phyloP scores from a whole-genome alignment of 2,113 vertebrate genomes.

The Channa maculata region DNA sequence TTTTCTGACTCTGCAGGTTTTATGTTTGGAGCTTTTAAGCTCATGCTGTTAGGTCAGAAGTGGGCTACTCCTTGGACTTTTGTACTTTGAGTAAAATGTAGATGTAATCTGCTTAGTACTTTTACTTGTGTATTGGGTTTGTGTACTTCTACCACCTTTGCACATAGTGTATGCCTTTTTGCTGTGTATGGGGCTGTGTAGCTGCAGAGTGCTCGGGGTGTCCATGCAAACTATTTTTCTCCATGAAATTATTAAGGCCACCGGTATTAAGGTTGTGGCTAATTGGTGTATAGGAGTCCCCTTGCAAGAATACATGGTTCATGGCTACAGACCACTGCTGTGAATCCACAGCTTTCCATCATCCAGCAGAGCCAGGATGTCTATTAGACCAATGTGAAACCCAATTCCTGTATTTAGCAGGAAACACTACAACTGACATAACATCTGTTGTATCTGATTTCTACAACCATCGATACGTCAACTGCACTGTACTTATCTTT shows the following conservation, averaged over 20 bases:
- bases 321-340: not conserved
- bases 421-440: constrained; percentile 11
- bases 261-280: too few species aligned
- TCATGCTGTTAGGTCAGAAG: not conserved
- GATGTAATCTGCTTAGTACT: too few species aligned
- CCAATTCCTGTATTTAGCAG: constrained; percentile 19
- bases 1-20: not conserved
- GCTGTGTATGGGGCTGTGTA: too few species aligned
- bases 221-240: too few species aligned
- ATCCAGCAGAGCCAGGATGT: not conserved
- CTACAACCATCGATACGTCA: constrained; percentile 11
- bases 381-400: constrained; percentile 17
- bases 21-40: not conserved
- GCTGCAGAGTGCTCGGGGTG: too few species aligned
- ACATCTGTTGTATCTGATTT: constrained; percentile 17
- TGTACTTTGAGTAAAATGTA: too few species aligned
- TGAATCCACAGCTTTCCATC: constrained; percentile 6
- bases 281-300: not conserved
- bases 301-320: not conserved
- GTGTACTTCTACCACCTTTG: too few species aligned
- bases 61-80: not conserved
- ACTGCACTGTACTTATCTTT: too few species aligned
- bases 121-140: too few species aligned
- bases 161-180: too few species aligned
- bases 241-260: too few species aligned